phyloP scores from a whole-genome alignment of 2,888 invertebrate genomes.

The Frankliniella fusca region DNA sequence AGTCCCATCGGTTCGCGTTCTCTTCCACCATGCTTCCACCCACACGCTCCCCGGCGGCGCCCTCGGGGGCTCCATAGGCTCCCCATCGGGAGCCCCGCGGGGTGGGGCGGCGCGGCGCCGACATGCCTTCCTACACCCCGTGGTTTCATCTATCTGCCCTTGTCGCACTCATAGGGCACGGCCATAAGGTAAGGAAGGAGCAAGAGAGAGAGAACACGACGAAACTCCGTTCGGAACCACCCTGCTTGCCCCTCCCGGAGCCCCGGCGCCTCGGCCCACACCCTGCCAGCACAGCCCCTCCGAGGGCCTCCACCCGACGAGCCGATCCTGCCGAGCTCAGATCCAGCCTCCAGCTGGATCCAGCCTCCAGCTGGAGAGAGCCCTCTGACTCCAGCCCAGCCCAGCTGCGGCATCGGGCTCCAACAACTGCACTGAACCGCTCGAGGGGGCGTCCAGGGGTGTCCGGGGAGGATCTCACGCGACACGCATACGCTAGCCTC shows the following conservation, averaged over 20 bases:
- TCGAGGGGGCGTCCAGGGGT: no score
- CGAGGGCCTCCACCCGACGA: neutral
- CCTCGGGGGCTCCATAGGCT: neutral
- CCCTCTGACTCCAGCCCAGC: no score
- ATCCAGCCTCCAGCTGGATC: no score
- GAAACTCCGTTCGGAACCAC: no score
- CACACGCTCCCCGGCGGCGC: neutral
- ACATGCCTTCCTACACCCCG: conserved; percentile 32
- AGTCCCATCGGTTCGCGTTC: conserved; percentile 28
- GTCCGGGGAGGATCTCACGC: no score
- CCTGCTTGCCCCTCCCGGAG: conserved; percentile 36
- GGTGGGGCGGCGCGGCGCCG: conserved; percentile 31
- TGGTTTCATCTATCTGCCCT: no score
- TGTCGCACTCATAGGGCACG: no score
- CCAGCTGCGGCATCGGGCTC: neutral
- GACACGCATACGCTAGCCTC: no score
- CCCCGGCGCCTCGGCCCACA: conserved; percentile 37
- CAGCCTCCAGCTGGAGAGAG: no score
- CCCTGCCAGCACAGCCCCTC: conserved; percentile 27
- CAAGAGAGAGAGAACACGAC: no score
- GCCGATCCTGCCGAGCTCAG: neutral
- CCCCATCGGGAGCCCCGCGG: neutral
- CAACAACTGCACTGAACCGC: no score
- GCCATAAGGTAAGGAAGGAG: no score
- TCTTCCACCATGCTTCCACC: conserved; percentile 33